These are phyloP conservation scores for Euzetes globulus DNA, from an alignment of 2,888 invertebrate species.

Conservation along the genomic window DNA sequence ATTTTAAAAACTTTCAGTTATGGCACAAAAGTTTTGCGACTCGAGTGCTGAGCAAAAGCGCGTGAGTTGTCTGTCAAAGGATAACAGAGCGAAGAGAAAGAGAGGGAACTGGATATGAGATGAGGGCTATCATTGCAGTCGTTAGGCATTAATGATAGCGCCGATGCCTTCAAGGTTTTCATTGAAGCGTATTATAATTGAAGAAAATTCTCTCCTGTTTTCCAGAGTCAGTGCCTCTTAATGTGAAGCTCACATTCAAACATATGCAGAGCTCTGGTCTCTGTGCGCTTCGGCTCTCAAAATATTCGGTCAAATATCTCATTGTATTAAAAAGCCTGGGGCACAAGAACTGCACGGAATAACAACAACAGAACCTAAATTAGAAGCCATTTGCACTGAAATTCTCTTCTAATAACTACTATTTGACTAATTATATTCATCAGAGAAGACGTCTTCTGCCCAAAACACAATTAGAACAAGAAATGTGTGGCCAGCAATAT, in stretches of 20 bases:
- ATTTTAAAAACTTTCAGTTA: neutral
- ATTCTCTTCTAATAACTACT: constrained; percentile 2
- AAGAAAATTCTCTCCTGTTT: constrained; percentile 14
- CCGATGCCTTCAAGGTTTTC: constrained; percentile 21
- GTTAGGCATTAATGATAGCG: constrained; percentile 2
- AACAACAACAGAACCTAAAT: neutral
- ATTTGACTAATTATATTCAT: constrained; percentile 6
- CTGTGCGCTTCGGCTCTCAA: neutral
- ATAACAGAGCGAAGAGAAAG: neutral
- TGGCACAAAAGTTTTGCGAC: neutral
- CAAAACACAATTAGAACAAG: neutral
- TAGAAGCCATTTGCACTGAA: neutral
- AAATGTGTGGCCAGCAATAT: constrained; percentile 9
- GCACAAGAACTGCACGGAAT: neutral
- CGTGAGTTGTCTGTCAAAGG: constrained; percentile 27
- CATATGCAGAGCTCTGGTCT: neutral
- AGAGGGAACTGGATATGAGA: neutral
- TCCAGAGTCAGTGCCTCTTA: neutral
- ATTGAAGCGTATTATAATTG: neutral
- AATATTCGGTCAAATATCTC: constrained; percentile 17
- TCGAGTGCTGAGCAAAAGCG: neutral
- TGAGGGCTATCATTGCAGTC: neutral
- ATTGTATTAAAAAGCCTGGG: neutral
- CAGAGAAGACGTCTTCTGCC: neutral
- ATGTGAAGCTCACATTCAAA: neutral